Conservation (phyloP, 2,888 invertebrate genomes). For the Synergus laeviventris region DNA sequence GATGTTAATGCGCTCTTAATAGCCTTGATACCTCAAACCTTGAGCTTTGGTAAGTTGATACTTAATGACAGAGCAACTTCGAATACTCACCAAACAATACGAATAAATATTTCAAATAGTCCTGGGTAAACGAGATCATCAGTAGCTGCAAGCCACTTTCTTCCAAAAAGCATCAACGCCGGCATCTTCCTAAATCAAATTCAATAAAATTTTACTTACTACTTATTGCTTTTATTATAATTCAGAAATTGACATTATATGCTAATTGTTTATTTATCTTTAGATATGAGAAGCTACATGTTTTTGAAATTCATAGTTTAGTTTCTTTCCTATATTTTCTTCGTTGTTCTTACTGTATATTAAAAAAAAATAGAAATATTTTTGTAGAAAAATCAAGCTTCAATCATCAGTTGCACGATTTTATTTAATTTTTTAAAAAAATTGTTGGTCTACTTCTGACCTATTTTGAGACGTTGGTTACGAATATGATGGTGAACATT, state of each 20-base stretch:
- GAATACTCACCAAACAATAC: conserved; percentile 82
- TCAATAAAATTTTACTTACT: conserved; percentile 12
- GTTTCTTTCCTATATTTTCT: too few species aligned
- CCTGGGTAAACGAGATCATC: conserved; percentile 95
- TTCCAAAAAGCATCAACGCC: conserved; percentile 89
- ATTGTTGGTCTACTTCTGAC: too few species aligned
- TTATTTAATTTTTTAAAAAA: background rate
- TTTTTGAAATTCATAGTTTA: too few species aligned
- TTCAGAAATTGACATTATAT: background rate
- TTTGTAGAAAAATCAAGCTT: too few species aligned
- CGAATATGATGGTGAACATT: too few species aligned
- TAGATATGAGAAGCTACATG: too few species aligned
- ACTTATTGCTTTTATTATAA: conserved; percentile 7
- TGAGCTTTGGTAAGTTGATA: background rate
- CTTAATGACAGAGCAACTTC: conserved; percentile 15
- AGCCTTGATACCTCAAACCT: conserved; percentile 6
- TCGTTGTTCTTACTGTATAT: too few species aligned
- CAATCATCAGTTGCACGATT: background rate
- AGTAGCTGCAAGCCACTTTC: conserved; percentile 93
- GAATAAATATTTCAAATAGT: conserved; percentile 85
- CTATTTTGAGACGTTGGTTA: too few species aligned
- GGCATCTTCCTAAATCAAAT: conserved; percentile 81
- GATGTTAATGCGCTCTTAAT: conserved; percentile 6
- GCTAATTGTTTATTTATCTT: too few species aligned
- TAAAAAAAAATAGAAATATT: too few species aligned